phyloP scores from a whole-genome alignment of 1,140 invertebrate species.

The Riptortus pedestris region DNA sequence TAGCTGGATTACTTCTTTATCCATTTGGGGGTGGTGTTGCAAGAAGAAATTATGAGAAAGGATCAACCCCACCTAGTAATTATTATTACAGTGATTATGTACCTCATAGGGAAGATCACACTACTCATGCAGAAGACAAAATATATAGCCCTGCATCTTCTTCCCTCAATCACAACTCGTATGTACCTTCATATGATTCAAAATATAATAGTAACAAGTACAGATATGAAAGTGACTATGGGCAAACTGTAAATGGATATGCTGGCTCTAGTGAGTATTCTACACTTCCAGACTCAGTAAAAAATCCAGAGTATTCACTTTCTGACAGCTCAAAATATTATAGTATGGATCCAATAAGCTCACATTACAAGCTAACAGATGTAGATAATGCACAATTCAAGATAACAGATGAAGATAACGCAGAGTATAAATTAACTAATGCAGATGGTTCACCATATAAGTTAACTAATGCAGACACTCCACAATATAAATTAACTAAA shows the following conservation, averaged over 20 bases:
- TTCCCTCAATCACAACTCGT: slow-evolving; percentile 37
- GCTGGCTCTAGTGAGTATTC: slow-evolving; percentile 28
- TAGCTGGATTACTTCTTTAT: slow-evolving; percentile 61
- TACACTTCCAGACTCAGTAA: slow-evolving; percentile 25
- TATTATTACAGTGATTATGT: slow-evolving; percentile 32
- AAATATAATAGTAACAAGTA: slow-evolving; percentile 39
- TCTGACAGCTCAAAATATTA: slow-evolving; percentile 26
- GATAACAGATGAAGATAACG: too few relatives aligned
- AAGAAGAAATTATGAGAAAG: slow-evolving; percentile 40
- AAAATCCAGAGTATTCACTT: slow-evolving; percentile 21
- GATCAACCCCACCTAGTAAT: slow-evolving; percentile 23
- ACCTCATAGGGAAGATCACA: slow-evolving; percentile 27
- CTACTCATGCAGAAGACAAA: slow-evolving; percentile 54
- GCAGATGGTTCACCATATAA: too few relatives aligned
- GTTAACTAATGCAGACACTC: too few relatives aligned
- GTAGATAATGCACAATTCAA: too few relatives aligned
- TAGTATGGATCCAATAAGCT: slow-evolving; percentile 25
- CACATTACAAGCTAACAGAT: slow-evolving; percentile 21
- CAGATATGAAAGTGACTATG: slow-evolving; percentile 27
- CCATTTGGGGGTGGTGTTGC: slow-evolving; percentile 50
- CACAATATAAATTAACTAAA: too few relatives aligned
- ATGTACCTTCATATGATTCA: slow-evolving; percentile 43
- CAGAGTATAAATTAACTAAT: too few relatives aligned
- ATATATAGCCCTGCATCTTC: slow-evolving; percentile 59
- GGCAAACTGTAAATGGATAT: slow-evolving; percentile 27